Base-by-base conservation (phyloP, 2,888 invertebrate species). In the Brachycybe producta region DNA sequence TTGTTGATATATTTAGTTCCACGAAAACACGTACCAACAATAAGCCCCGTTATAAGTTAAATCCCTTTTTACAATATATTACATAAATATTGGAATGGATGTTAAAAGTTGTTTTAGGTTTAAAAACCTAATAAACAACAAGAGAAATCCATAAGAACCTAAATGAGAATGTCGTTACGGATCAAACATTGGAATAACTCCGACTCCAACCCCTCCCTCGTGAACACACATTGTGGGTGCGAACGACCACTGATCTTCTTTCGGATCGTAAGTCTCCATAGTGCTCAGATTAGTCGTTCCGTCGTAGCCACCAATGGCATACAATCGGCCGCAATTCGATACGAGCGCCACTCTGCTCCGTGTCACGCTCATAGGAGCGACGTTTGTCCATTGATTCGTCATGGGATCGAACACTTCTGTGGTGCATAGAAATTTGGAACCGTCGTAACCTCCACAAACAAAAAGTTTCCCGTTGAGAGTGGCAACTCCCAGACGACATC, bases 181-280 rank as follows among this genome's bases (percentile, higher is more conserved):
- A n/a, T n/a, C n/a, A n/a, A n/a, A n/a, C n/a, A 60, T 52, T 5
- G 80, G 80, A 57, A 87, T 78, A 4, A 87, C 85, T 0, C 85
- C 87, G 23, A 85, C 81, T n/a, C 86, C 86, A 0, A 88, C 87
- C 1, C 87, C 87, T 1, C 87, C 88, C 64, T 87, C 87, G 64
- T 88, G 88, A 2, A 82, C 84, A 58, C 79, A 78, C 85, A 87
- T 86, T 0, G 80, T 72, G 2, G 80, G 75, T 15, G 78, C 79
- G 63, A 80, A 80, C 2, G 73, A 74, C 86, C 85, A 86, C 23
- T 71, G 71, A 63, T 85, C 77, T 4, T 70, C 71, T 56, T 73
- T 70, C 2, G 85, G 83, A 65, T 85, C 81, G 61, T 85, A 88
- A 8, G 83, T 78, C 67, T 88, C 88, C n/a, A 87, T 83, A 0